phyloP scores from a whole-genome alignment of 2,797 vertebrate genomes.

The Brachyalestes nurse region DNA sequence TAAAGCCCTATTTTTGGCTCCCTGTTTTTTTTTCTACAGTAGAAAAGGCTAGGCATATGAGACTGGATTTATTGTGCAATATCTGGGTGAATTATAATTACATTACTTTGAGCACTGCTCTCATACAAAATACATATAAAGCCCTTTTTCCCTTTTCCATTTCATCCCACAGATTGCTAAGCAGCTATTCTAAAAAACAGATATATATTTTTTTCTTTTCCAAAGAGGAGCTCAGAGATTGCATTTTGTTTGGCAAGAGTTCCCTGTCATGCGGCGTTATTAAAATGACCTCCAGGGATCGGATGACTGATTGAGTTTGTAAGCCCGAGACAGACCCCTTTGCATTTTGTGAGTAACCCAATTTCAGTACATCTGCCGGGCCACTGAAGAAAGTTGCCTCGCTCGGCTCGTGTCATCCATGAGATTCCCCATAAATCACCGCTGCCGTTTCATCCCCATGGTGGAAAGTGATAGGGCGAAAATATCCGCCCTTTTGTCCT shows the following conservation, averaged over 20 bases:
- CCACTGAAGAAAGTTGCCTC: slow-evolving; percentile 61
- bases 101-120: slow-evolving; percentile 1
- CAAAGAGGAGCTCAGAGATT: slow-evolving; percentile 52
- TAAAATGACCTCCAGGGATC: slow-evolving; percentile 73
- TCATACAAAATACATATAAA: slow-evolving; percentile 15
- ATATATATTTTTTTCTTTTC: slow-evolving; percentile 28
- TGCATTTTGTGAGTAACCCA: slow-evolving; percentile 65
- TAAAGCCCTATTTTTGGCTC: too few relatives aligned
- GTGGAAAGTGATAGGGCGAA: slow-evolving; percentile 58
- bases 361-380: slow-evolving; percentile 63
- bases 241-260: slow-evolving; percentile 58
- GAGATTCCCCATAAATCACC: slow-evolving; percentile 74
- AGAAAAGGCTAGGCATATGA: too few relatives aligned
- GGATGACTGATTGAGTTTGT: slow-evolving; percentile 73
- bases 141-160: slow-evolving; percentile 10
- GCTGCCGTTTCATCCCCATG: slow-evolving; percentile 66
- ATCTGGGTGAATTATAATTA: not conserved
- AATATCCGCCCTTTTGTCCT: slow-evolving; percentile 70
- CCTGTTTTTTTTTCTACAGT: not conserved
- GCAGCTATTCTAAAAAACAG: slow-evolving; percentile 12
- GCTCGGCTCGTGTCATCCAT: slow-evolving; percentile 62
- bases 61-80: not conserved
- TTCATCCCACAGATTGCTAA: slow-evolving; percentile 40
- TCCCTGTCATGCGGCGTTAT: slow-evolving; percentile 69
- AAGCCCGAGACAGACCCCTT: slow-evolving; percentile 71